Conservation (phyloP, 2,113 vertebrate species). For the Rhineura floridana region DNA sequence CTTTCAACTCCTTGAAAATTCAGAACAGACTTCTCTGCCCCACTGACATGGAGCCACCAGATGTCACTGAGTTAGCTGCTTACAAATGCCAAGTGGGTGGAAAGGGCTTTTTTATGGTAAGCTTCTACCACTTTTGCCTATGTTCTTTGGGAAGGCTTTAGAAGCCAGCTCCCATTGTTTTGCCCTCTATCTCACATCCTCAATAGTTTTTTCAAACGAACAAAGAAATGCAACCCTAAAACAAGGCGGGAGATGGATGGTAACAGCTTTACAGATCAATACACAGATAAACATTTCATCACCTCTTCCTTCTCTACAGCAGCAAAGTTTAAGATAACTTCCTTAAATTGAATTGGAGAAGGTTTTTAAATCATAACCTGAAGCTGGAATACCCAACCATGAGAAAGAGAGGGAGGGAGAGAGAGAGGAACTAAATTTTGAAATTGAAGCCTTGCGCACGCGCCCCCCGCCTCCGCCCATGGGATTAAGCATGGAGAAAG, state of each 20-base stretch:
- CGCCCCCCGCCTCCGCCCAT: too few relatives aligned
- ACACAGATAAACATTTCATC: slow-evolving; percentile 1
- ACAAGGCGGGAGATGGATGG: neutral
- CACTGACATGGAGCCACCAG: too few relatives aligned
- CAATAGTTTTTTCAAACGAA: neutral
- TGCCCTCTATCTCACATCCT: neutral
- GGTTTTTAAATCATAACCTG: neutral
- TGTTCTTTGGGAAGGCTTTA: neutral
- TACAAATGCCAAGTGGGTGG: neutral
- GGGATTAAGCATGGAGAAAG: neutral
- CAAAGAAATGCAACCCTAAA: neutral
- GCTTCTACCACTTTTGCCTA: neutral
- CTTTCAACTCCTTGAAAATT: too few relatives aligned
- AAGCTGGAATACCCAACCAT: neutral
- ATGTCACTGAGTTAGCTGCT: neutral
- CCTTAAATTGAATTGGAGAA: neutral
- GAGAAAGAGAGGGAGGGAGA: neutral
- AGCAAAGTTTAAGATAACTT: neutral
- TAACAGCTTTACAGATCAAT: slow-evolving; percentile 6
- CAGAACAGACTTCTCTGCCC: too few relatives aligned
- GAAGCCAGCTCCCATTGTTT: neutral
- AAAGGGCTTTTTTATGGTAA: neutral
- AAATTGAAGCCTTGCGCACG: neutral
- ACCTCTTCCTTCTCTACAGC: neutral
- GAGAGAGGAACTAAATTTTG: neutral